Conservation (phyloP, 2,888 invertebrate species). For the Linyphia triangularis region DNA sequence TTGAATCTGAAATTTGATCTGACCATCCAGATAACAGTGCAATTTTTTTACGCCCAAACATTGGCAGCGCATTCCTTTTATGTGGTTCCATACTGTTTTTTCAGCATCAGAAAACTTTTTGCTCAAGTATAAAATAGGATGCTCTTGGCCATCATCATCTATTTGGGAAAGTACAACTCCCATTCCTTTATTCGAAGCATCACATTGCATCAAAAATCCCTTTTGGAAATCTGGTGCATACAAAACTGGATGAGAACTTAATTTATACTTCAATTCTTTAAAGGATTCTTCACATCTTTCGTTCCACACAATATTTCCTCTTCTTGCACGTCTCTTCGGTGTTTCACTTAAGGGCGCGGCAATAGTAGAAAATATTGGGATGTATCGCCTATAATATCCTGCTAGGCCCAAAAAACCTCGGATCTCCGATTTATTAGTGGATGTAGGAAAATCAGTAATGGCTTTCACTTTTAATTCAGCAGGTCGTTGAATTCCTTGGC, state of each 20-base stretch:
- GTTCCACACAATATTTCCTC: conserved; percentile 4
- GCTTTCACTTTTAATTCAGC: not conserved
- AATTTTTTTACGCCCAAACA: not conserved
- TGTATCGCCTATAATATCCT: not conserved
- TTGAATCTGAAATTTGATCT: too few relatives aligned
- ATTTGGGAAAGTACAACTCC: conserved; percentile 6
- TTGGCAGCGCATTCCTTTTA: conserved; percentile 12
- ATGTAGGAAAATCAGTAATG: not conserved
- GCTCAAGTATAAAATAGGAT: not conserved
- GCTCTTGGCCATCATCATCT: not conserved
- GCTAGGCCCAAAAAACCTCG: conserved; percentile 16
- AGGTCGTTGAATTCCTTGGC: not conserved
- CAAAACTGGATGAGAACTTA: not conserved
- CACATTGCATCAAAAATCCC: conserved; percentile 13
- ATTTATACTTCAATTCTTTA: not conserved
- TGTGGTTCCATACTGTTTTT: not conserved
- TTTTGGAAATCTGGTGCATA: not conserved
- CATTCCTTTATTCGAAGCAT: not conserved
- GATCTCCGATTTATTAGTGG: conserved; percentile 5
- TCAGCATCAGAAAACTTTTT: not conserved
- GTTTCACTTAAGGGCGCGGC: conserved; percentile 1
- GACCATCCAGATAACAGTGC: not conserved
- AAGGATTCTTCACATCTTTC: not conserved
- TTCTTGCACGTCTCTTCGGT: not conserved
- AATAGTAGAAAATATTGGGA: not conserved